A percentile compares a stretch with the other conserved stretches of the same genome.
phyloP scores from a whole-genome alignment of 2,113 vertebrate genomes.

The Ptyas mucosa region DNA sequence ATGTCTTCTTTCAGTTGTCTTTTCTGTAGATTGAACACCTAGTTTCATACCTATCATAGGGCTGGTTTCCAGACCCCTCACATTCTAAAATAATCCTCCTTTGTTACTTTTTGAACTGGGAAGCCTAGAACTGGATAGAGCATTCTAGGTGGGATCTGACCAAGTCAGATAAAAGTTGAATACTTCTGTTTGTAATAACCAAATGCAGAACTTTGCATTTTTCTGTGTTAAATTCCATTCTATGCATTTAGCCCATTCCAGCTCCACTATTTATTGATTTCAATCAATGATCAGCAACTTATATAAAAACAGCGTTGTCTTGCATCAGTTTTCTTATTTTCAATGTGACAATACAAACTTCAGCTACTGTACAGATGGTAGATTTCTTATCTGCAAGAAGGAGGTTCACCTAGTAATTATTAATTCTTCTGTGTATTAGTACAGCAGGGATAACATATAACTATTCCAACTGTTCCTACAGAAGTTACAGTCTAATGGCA shows the following conservation, averaged over 20 bases:
- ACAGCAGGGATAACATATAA: background rate
- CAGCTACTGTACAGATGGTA: background rate
- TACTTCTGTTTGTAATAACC: background rate
- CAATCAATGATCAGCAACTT: background rate
- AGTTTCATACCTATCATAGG: background rate
- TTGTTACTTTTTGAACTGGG: background rate
- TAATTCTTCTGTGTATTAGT: background rate
- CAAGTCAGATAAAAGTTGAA: background rate
- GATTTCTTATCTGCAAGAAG: background rate
- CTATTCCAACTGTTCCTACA: background rate
- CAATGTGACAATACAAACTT: background rate
- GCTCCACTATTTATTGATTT: background rate
- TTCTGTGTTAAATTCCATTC: background rate
- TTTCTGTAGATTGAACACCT: background rate
- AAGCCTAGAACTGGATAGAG: background rate
- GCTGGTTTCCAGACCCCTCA: background rate
- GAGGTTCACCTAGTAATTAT: background rate
- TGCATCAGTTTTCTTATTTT: background rate
- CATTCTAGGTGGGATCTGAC: background rate
- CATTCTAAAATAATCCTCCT: background rate
- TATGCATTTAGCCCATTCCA: background rate
- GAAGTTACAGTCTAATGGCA: background rate
- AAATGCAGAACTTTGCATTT: background rate
- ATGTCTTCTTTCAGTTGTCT: background rate
- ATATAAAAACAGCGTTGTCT: background rate